phyloP scores from a whole-genome alignment of 2,797 vertebrate species.

The Lepilemur septentrionalis region DNA sequence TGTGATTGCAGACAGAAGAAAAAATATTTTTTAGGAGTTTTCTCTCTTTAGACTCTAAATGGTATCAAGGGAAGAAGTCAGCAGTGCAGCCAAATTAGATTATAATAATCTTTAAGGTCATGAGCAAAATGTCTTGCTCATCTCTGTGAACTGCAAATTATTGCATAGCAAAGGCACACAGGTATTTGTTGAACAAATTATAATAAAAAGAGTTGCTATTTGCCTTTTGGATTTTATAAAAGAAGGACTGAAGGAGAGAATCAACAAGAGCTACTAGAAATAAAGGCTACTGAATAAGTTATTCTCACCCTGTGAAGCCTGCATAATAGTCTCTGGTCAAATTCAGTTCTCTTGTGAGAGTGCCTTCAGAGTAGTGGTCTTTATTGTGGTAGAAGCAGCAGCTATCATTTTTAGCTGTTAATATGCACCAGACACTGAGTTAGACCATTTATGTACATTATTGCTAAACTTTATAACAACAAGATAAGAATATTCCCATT shows the following conservation, averaged over 20 bases:
- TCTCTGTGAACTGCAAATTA: slow-evolving; percentile 30
- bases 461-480: not conserved
- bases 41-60: not conserved
- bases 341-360: not conserved
- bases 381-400: not conserved
- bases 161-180: not conserved
- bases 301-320: not conserved
- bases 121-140: slow-evolving; percentile 37
- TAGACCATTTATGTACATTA: not conserved
- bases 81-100: not conserved
- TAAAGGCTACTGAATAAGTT: not conserved
- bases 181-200: slow-evolving; percentile 63
- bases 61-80: not conserved
- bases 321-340: not conserved
- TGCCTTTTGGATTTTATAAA: slow-evolving; percentile 64
- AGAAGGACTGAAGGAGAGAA: not conserved
- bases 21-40: not conserved
- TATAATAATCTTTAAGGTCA: slow-evolving; percentile 15
- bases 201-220: slow-evolving; percentile 64
- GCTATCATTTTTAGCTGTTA: not conserved
- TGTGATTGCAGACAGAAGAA: not conserved
- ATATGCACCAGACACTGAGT: not conserved
- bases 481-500: not conserved
- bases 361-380: not conserved
- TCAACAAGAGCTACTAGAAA: not conserved